A percentile compares a stretch with the other conserved stretches of the same genome.
These are phyloP conservation scores for Daphoenositta chrysoptera DNA, from an alignment of 2,113 vertebrate genomes.

Conservation along the genomic window DNA sequence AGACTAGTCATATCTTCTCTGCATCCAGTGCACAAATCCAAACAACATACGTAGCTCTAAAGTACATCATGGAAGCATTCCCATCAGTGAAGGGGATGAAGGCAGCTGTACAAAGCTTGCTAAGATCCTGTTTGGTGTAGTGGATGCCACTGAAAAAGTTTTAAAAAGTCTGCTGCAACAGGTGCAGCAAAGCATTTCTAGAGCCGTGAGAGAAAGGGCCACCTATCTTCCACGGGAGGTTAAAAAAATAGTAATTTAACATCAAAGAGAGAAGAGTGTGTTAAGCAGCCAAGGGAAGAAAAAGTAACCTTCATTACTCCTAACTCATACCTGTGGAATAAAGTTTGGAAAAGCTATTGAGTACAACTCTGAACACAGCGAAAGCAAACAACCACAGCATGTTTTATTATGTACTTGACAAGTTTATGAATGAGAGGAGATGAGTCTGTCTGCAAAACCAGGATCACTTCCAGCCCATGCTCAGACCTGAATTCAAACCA, in stretches of 20 bases:
- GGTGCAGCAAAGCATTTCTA: not conserved
- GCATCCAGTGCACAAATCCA: not conserved
- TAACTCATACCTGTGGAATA: not conserved
- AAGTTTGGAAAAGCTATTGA: not conserved
- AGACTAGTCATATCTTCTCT: not conserved
- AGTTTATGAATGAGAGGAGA: not conserved
- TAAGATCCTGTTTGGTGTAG: not conserved
- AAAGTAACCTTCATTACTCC: not conserved
- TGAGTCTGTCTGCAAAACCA: not conserved
- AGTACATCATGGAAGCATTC: not conserved
- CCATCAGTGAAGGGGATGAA: not conserved
- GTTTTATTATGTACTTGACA: not conserved
- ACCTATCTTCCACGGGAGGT: not conserved
- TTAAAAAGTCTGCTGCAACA: not conserved
- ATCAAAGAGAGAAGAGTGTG: not conserved
- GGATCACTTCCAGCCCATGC: not conserved
- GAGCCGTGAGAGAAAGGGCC: not conserved
- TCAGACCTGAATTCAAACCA: not conserved
- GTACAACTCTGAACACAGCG: not conserved
- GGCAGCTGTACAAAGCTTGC: not conserved
- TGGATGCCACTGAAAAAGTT: not conserved
- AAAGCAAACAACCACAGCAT: not conserved
- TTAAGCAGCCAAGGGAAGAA: not conserved
- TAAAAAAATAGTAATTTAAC: not conserved
- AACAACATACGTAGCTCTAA: not conserved